Evolutionary conservation across 2,797 vertebrate genomes (phyloP).

Genomic region (Pseudochaenichthys georgianus): DNA sequence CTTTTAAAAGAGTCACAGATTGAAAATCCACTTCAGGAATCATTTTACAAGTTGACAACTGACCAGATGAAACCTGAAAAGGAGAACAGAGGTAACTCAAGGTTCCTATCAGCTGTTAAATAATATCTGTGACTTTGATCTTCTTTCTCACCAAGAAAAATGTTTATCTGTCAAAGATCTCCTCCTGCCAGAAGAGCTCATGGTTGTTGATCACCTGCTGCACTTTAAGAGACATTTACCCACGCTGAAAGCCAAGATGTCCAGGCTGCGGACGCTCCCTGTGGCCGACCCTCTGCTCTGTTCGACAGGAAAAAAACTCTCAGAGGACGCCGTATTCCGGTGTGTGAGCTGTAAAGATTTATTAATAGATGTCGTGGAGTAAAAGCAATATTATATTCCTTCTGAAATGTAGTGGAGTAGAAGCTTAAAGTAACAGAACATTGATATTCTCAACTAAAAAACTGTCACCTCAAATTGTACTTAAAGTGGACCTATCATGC

Average conservation of each 20-base stretch:
- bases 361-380: too few relatives aligned
- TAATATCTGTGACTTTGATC: neutral
- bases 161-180: constrained; percentile 80
- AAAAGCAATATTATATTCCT: neutral
- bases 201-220: constrained; percentile 78
- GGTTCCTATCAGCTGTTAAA: neutral
- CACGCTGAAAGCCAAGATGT: constrained; percentile 75
- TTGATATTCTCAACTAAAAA: neutral
- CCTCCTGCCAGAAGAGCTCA: constrained; percentile 84
- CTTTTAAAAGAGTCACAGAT: constrained; percentile 46
- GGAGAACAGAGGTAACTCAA: constrained; percentile 41
- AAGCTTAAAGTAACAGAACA: neutral
- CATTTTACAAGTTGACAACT: constrained; percentile 61
- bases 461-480: neutral
- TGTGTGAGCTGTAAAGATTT: constrained; percentile 53
- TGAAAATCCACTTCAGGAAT: constrained; percentile 65
- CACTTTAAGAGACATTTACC: constrained; percentile 82
- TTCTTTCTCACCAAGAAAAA: neutral
- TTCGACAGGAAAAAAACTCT: constrained; percentile 70
- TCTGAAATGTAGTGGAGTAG: neutral
- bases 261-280: constrained; percentile 81
- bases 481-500: neutral
- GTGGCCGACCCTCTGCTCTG: constrained; percentile 87
- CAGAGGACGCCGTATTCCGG: constrained; percentile 84
- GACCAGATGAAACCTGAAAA: constrained; percentile 32